Base-by-base conservation (phyloP, 2,797 vertebrate species). In the Saxicola maurus region DNA sequence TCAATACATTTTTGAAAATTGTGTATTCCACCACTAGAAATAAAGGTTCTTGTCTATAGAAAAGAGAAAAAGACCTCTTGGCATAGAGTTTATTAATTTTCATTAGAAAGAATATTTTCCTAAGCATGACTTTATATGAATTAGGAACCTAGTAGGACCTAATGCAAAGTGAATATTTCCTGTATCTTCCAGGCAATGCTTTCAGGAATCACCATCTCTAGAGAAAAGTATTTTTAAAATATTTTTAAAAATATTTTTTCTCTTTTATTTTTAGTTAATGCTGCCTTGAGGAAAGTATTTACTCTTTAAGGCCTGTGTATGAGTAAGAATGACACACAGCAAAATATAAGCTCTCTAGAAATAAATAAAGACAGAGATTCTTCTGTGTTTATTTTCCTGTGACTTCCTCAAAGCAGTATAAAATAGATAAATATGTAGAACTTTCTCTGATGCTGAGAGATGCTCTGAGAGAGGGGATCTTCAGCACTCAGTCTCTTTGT, bases 401-500 rank as follows among this genome's bases (percentile, higher is more conserved):
- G 35, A 5, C 20, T 65, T 65, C 19, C 18, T 43, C 25, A 15
- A 24, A 66, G 6, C 15, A 20, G 5, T 9, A 9, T 21, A 62
- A 69, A 85, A 77, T 35, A 48, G 7, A 13, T 23, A 59, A 57
- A 43, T 25, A 42, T 1, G 0, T 7, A 42, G 25, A 21, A 1
- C 15, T 21, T 46, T 65, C 25, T 69, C 10, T 62, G 16, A 48
- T 17, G 7, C 5, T 73, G 5, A 65, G 21, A 46, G 10, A 23
- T 84, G 53, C 7, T 40, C 13, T 66, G 18, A 13, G 17, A 45
- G 11, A 30, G 4, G 4, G 0, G 0, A 1, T 11, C 20, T 31
- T 37, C 43, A 77, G 10, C 17, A 40, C 4, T 13, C 51, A 55
- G 3, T 5, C 21, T 52, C 6, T 71, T 23, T 55, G 31, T 35